These are phyloP conservation scores for Hetaerina titia DNA, from an alignment of 2,888 invertebrate genomes.

Conservation along the genomic window DNA sequence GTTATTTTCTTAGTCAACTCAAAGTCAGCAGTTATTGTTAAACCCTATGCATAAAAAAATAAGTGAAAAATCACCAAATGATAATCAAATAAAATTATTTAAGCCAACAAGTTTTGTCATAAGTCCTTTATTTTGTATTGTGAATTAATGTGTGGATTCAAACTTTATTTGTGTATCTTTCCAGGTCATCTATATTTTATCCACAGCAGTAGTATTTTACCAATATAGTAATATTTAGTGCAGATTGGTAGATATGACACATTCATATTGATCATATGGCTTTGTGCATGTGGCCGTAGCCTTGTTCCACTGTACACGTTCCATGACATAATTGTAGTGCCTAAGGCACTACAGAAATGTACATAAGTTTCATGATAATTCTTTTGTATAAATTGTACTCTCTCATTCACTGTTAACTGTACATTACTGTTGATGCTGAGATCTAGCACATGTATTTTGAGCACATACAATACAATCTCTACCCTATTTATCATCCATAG, in stretches of 20 bases:
- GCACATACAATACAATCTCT: not conserved
- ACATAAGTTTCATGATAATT: not conserved
- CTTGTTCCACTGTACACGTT: not conserved
- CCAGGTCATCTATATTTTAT: slow-evolving; percentile 40
- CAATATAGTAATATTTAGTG: not conserved
- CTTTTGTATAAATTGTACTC: slow-evolving; percentile 1
- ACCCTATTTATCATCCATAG: not conserved
- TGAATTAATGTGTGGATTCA: not conserved
- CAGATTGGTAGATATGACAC: not conserved
- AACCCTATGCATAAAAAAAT: too few species aligned
- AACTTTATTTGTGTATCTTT: slow-evolving; percentile 54
- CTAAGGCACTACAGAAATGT: not conserved
- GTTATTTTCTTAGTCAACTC: too few species aligned
- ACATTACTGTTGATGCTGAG: not conserved
- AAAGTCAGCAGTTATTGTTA: too few species aligned
- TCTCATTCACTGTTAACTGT: not conserved
- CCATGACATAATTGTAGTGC: not conserved
- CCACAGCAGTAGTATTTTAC: not conserved
- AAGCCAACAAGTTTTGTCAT: not conserved
- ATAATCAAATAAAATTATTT: not conserved
- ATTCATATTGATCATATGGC: not conserved
- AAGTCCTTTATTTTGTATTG: not conserved
- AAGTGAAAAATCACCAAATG: not conserved
- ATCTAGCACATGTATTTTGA: not conserved
- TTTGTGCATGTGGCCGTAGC: slow-evolving; percentile 11